These are phyloP conservation scores for Varroa destructor DNA, from an alignment of 1,140 invertebrate genomes.

Conservation along the genomic window DNA sequence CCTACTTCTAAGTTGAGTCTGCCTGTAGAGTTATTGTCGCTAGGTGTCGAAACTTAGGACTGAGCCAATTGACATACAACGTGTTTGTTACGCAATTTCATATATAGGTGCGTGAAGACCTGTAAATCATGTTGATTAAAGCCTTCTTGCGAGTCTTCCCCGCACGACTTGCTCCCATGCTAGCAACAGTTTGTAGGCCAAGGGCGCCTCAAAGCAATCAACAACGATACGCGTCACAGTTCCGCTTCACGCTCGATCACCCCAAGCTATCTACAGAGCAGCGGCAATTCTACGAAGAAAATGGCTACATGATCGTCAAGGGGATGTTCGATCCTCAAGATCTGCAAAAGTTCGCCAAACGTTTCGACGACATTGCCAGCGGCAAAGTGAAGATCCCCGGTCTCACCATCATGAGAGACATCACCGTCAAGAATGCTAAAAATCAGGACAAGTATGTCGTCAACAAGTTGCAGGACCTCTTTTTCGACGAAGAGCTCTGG, in stretches of 20 bases:
- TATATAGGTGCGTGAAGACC: too few species aligned
- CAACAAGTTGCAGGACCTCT: constrained; percentile 68
- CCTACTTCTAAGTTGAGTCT: too few species aligned
- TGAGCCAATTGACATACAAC: too few species aligned
- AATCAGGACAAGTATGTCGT: constrained; percentile 52
- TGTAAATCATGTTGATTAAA: too few species aligned
- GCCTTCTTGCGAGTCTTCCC: too few species aligned
- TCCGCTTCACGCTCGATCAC: constrained; percentile 38
- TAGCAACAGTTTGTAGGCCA: too few species aligned
- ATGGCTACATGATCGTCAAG: constrained; percentile 58
- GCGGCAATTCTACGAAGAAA: constrained; percentile 59
- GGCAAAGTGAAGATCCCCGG: constrained; percentile 43
- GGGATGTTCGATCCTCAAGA: constrained; percentile 50
- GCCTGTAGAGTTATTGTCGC: too few species aligned
- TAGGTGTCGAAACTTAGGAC: too few species aligned
- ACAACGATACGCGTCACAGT: constrained; percentile 6
- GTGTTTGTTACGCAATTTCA: too few species aligned
- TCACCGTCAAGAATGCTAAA: constrained; percentile 48
- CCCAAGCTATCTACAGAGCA: constrained; percentile 44
- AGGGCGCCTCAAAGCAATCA: too few species aligned
- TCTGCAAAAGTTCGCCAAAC: constrained; percentile 42
- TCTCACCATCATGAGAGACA: constrained; percentile 61
- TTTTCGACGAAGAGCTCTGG: constrained; percentile 53
- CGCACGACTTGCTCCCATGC: too few species aligned
- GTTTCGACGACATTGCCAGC: constrained; percentile 56